These are phyloP conservation scores for Pandemis corylana DNA, from an alignment of 2,888 invertebrate genomes.

Conservation along the genomic window DNA sequence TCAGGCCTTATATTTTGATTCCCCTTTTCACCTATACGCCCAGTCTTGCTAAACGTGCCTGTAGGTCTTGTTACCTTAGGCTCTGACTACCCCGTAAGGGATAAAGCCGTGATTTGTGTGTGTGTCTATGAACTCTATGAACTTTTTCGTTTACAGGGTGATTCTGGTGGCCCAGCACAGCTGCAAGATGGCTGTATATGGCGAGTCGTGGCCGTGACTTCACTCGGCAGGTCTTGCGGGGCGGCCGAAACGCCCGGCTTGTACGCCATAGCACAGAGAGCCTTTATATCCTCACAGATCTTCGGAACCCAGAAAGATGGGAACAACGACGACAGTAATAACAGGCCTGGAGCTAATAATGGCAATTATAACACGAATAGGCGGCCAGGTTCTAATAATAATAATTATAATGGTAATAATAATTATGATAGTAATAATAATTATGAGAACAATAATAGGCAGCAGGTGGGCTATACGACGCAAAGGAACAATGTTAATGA, in stretches of 20 bases:
- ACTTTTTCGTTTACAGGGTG: conserved; percentile 61
- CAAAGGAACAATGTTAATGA: neutral
- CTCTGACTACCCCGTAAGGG: too few relatives aligned
- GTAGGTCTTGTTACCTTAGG: too few relatives aligned
- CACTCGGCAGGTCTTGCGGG: conserved; percentile 72
- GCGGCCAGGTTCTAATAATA: neutral
- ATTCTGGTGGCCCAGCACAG: conserved; percentile 77
- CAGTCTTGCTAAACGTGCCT: too few relatives aligned
- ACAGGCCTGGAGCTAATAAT: neutral
- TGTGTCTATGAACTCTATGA: too few relatives aligned
- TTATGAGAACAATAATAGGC: neutral
- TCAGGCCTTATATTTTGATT: too few relatives aligned
- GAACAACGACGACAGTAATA: neutral
- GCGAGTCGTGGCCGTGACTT: conserved; percentile 75
- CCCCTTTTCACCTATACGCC: too few relatives aligned
- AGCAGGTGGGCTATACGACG: neutral
- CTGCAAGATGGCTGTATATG: conserved; percentile 73
- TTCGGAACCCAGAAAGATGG: conserved; percentile 41
- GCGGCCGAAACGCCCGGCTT: conserved; percentile 73
- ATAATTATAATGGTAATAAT: neutral
- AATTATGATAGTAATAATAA: neutral
- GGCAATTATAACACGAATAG: conserved; percentile 8
- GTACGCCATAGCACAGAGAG: conserved; percentile 62
- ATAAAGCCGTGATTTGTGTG: too few relatives aligned
- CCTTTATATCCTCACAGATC: conserved; percentile 52